Base-by-base conservation (phyloP, 2,113 vertebrate genomes). In the Brachypteracias leptosomus region DNA sequence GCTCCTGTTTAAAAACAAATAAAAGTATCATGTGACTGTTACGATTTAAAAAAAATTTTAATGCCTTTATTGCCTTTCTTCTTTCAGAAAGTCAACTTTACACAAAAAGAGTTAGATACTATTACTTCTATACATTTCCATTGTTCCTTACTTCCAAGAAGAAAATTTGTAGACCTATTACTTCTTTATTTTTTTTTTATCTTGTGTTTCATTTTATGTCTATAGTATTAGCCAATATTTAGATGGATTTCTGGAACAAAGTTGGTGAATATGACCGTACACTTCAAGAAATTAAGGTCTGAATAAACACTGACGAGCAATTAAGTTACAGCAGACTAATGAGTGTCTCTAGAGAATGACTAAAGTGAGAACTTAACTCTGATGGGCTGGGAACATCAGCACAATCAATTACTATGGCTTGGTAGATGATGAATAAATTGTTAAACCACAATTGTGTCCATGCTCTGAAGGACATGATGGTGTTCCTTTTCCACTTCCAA, bases 1-100 rank as follows among this genome's bases (percentile, higher is more conserved):
- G 90, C 93, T 97, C 88, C 95, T 95, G 95, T 97, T 85, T 94
- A 86, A 92, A 92, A 93, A 71, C 80, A 94, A 90, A 76, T 84
- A 72, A 92, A 96, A 87, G 59, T 44, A 68, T 49, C 82, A 72
- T 38, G 24, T 73, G 70, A 54, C 57, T 80, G 25, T 28, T 77
- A 47, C 0, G 58, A 74, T 72, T 88, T 87, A 24, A 0, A 44
- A 44, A 33, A 14, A 1, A 13, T 40, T 73, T 71, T 18, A 9
- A 67, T 80, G 47, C 42, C 19, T 84, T 90, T 71, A 58, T 57
- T 68, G 44, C 54, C 26, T 93, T 90, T 88, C 51, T 88, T 44
- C 38, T 35, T 42, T 28, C 52, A 49, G 55, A 70, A 83, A 57
- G 55, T 58, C 44, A 74, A 57, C 47, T 80, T 70, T 66, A 44